These are phyloP conservation scores for Acronicta aceris DNA, from an alignment of 2,888 invertebrate species.

Conservation along the genomic window DNA sequence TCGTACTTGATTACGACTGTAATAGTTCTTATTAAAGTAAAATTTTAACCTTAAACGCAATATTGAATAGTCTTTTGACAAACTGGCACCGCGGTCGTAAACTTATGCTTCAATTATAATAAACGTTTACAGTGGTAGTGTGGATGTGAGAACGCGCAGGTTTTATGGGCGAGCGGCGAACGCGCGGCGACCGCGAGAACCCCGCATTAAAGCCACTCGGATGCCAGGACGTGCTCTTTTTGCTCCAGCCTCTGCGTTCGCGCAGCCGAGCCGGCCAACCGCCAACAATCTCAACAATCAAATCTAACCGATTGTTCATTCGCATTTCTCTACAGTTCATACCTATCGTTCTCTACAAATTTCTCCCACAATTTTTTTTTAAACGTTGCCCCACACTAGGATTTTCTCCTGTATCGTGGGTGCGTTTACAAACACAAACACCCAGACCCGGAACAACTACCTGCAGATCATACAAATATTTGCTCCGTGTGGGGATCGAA, in stretches of 20 bases:
- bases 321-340: slow-evolving; percentile 7
- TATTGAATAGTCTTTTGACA: slow-evolving; percentile 76
- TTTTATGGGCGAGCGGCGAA: slow-evolving; percentile 73
- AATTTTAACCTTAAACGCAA: slow-evolving; percentile 57
- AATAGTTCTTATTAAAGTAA: slow-evolving; percentile 54
- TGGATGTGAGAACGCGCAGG: slow-evolving; percentile 80
- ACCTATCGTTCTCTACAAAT: slow-evolving; percentile 11
- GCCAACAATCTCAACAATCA: slow-evolving; percentile 45
- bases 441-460: too few species aligned
- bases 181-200: slow-evolving; percentile 68
- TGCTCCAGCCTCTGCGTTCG: slow-evolving; percentile 58
- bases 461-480: too few species aligned
- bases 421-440: too few species aligned
- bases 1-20: slow-evolving; percentile 24
- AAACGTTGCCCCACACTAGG: background rate
- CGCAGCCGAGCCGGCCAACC: slow-evolving; percentile 29
- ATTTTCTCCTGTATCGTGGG: too few species aligned
- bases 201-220: slow-evolving; percentile 68
- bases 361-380: background rate
- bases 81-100: slow-evolving; percentile 80
- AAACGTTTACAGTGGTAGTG: slow-evolving; percentile 80
- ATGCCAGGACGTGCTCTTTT: slow-evolving; percentile 78
- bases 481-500: too few species aligned
- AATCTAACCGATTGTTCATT: slow-evolving; percentile 45
- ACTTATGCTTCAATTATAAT: slow-evolving; percentile 86